Percentiles rank a stretch among this genome's conserved stretches.
Conservation (phyloP, 2,797 vertebrate genomes). For the Pterois miles region DNA sequence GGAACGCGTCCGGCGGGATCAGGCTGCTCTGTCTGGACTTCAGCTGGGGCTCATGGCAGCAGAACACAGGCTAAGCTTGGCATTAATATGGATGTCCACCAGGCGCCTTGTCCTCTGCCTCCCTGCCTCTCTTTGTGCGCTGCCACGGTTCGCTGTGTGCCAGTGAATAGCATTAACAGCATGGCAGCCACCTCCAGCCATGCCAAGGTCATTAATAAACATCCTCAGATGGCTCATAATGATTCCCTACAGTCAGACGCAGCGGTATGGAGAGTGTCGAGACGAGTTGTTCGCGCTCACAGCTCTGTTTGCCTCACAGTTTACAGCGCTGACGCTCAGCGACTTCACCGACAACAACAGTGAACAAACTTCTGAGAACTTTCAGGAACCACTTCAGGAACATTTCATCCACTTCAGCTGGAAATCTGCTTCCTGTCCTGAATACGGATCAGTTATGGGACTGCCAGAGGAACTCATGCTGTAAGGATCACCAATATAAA, state of each 20-base stretch:
- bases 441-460: no score
- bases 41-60: constrained; percentile 72
- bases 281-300: constrained; percentile 27
- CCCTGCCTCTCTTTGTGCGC: constrained; percentile 68
- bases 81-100: constrained; percentile 82
- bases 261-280: constrained; percentile 15
- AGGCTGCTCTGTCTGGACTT: constrained; percentile 66
- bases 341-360: neutral
- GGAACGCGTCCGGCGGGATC: constrained; percentile 56
- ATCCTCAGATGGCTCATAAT: constrained; percentile 82
- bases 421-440: no score
- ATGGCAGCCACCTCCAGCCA: constrained; percentile 58
- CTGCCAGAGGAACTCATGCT: no score
- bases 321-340: neutral
- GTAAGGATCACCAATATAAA: no score
- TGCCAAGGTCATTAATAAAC: constrained; percentile 85
- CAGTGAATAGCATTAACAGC: constrained; percentile 74
- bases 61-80: constrained; percentile 64
- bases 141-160: constrained; percentile 63
- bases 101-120: constrained; percentile 73
- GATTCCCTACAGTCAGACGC: constrained; percentile 53
- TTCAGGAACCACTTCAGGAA: neutral
- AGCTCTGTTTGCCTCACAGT: constrained; percentile 55
- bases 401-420: no score
- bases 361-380: neutral